These are phyloP conservation scores for Neomorphus geoffroyi DNA, from an alignment of 2,797 vertebrate species.

Conservation along the genomic window DNA sequence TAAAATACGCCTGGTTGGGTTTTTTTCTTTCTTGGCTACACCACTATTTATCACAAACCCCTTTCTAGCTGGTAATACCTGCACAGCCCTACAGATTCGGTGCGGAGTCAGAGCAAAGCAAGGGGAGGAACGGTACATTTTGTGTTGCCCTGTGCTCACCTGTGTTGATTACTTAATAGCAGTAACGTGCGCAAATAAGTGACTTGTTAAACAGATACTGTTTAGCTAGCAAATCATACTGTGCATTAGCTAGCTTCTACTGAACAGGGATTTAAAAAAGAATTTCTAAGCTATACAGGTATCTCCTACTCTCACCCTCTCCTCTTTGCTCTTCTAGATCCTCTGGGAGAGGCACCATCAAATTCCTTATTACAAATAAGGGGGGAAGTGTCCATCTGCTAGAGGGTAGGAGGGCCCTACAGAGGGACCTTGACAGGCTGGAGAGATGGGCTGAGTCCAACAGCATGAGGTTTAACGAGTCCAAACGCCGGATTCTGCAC, in stretches of 20 bases:
- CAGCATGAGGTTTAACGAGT: too few relatives aligned
- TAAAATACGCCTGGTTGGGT: neutral
- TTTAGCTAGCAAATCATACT: neutral
- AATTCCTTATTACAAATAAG: neutral
- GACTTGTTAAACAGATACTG: slow-evolving; percentile 8
- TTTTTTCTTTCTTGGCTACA: neutral
- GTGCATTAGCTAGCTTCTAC: neutral
- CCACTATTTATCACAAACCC: neutral
- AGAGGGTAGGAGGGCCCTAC: too few relatives aligned
- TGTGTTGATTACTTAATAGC: slow-evolving; percentile 40
- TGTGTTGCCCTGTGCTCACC: neutral
- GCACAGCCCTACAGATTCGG: neutral
- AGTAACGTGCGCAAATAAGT: neutral
- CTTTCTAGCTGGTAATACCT: neutral
- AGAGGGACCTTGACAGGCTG: too few relatives aligned
- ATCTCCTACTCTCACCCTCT: neutral
- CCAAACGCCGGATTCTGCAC: too few relatives aligned
- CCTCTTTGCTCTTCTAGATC: neutral
- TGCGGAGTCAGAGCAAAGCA: slow-evolving; percentile 5
- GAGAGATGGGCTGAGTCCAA: too few relatives aligned
- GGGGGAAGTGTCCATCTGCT: too few relatives aligned
- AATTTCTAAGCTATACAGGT: neutral
- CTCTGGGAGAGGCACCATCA: neutral
- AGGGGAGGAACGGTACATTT: neutral
- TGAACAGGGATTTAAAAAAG: neutral